Base-by-base conservation (phyloP, 1,140 invertebrate species). In the Lepidurus arcticus region DNA sequence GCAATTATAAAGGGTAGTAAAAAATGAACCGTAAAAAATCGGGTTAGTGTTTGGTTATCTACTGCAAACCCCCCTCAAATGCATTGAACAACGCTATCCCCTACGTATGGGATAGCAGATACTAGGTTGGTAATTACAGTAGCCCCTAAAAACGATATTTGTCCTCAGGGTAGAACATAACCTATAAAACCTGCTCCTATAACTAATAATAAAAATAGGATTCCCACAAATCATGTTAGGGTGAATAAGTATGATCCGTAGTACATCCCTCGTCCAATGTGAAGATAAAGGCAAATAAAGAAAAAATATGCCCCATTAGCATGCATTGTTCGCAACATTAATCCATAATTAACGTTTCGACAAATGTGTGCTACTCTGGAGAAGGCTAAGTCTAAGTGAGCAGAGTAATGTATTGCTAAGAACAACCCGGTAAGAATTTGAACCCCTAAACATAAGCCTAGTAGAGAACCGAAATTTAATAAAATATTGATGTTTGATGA, bases 21-120 rank as follows among this genome's bases (percentile, higher is more conserved):
- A 85, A 91, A 91, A 85, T 91, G 90, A 79, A 92, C 87, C n/a
- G 88, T 86, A 84, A 90, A 91, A 85, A 92, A 92, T 86, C 90
- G 89, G 78, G 87, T 90, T 85, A 91, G 83, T 4, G 90, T 91
- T 0, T 89, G 86, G 81, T 90, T 90, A 85, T 89, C 87, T 77
- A 91, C 87, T n/a, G 89, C 86, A 86, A 90, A 91, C 0, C 90
- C 90, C 53, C 89, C 90, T 86, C 90, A 91, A 80, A 91, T 82
- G 88, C 89, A 92, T 86, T 88, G 83, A 34, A 90, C 88, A 82
- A 91, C 82, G 79, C 81, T 82, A 76, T 82, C 82, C 74, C 90
- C 89, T 84, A 91, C 82, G 82, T 88, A 90, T 3, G 90, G 90
- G 73, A 92, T 88, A 9, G 89, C 89, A 16, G 90, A 90, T 79